Percentiles rank a stretch among this genome's conserved stretches.
phyloP scores from a whole-genome alignment of 2,113 vertebrate species.

The Myotis brandtii region DNA sequence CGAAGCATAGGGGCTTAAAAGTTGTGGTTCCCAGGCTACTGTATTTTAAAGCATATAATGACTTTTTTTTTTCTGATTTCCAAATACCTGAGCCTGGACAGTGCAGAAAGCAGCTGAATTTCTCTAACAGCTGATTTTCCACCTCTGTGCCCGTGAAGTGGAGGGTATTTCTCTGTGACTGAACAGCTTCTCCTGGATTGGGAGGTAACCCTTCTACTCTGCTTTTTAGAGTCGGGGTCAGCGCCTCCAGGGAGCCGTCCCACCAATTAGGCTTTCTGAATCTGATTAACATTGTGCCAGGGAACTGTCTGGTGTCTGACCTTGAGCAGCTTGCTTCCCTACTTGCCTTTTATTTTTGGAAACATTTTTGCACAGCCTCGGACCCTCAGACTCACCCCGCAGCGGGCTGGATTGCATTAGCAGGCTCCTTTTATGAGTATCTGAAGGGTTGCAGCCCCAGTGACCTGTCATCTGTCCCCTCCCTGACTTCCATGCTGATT shows the following conservation, averaged over 20 bases:
- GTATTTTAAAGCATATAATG: background rate
- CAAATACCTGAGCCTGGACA: background rate
- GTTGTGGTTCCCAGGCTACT: background rate
- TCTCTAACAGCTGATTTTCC: background rate
- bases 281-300: conserved; percentile 3
- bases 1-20: background rate
- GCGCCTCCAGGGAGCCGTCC: background rate
- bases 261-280: background rate
- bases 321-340: conserved; percentile 57
- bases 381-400: background rate
- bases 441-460: conserved; percentile 46
- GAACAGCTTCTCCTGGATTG: background rate
- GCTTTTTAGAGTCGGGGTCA: conserved; percentile 37
- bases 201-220: background rate
- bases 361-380: background rate
- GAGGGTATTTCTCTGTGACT: conserved; percentile 22
- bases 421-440: background rate
- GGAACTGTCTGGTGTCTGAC: conserved; percentile 61
- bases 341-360: background rate
- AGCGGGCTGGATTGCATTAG: background rate
- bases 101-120: background rate
- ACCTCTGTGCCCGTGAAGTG: background rate
- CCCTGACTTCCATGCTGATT: conserved; percentile 87
- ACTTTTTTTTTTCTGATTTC: background rate
- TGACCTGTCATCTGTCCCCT: conserved; percentile 75